Base-by-base conservation (phyloP, 2,888 invertebrate genomes). In the Phortica okadai region DNA sequence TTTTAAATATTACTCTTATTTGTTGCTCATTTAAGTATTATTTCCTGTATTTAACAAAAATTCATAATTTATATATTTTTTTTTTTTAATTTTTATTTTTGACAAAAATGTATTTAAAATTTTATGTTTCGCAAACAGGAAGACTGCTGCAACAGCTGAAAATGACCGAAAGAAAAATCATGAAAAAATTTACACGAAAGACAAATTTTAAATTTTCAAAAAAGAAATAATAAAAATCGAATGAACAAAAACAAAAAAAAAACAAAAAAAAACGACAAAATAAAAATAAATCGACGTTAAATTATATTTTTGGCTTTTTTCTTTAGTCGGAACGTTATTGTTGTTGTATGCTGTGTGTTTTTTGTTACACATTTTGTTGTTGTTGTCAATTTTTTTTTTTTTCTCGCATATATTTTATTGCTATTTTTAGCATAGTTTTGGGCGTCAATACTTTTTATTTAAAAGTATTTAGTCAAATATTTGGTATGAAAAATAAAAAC, bases 381-480 rank as follows among this genome's bases (percentile, higher is more conserved):
- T 70, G 14, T 14, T n/a, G 44, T 44, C 6, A 10, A 41, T 69
- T 16, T 45, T 45, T 73, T 76, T 76, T 66, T 74, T 84, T 86
- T 85, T 82, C 81, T 84, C 79, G 56, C 83, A 85, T 82, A 85
- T 82, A 84, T 82, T 79, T 79, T 88, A 16, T 10, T 33, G 25
- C 81, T 87, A 88, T 84, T 88, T 81, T 77, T 87, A 87, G 79
- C 73, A 56, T 56, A 75, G 75, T 80, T 84, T 85, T 83, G 87
- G 87, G 88, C 86, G 87, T 88, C 85, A 86, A 88, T 87, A 87
- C 87, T 83, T 85, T 79, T 84, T 82, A 79, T 77, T 11, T 10
- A 25, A n/a, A 62, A 84, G 84, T 83, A 84, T 81, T 76, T 82
- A 81, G 82, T 58, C 41, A 54, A 74, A 69, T 62, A 14, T 33